Conservation (phyloP, 2,888 invertebrate genomes). For the Mythimna lalbum region DNA sequence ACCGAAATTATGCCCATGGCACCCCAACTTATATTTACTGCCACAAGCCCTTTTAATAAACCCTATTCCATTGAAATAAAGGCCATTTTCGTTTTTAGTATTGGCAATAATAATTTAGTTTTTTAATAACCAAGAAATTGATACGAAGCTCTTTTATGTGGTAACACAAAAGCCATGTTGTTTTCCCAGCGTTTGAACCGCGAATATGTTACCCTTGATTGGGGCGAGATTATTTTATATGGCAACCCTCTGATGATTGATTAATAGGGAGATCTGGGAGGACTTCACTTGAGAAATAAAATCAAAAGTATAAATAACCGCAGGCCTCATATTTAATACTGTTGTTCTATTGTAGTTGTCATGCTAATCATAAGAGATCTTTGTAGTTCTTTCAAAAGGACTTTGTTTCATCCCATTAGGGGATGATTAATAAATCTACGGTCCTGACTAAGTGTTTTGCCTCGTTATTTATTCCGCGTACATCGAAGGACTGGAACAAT, state of each 20-base stretch:
- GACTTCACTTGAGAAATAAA: constrained; percentile 43
- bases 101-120: constrained; percentile 47
- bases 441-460: too few species aligned
- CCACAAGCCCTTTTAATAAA: constrained; percentile 2
- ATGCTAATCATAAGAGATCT: not conserved
- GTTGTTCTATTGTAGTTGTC: not conserved
- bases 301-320: constrained; percentile 3
- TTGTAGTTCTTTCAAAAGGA: not conserved
- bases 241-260: constrained; percentile 75
- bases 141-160: constrained; percentile 82
- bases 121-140: constrained; percentile 78
- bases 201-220: constrained; percentile 79
- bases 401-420: not conserved
- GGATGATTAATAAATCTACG: not conserved
- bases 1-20: constrained; percentile 76
- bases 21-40: constrained; percentile 43
- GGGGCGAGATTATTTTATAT: constrained; percentile 68
- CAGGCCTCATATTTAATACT: not conserved
- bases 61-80: constrained; percentile 4
- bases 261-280: constrained; percentile 69
- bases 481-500: too few species aligned
- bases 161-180: constrained; percentile 81
- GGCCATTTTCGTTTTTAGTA: constrained; percentile 40
- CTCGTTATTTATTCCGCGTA: too few species aligned
- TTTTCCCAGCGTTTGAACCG: constrained; percentile 77